Base-by-base conservation (phyloP, 1,140 invertebrate genomes). In the Fopius arisanus region DNA sequence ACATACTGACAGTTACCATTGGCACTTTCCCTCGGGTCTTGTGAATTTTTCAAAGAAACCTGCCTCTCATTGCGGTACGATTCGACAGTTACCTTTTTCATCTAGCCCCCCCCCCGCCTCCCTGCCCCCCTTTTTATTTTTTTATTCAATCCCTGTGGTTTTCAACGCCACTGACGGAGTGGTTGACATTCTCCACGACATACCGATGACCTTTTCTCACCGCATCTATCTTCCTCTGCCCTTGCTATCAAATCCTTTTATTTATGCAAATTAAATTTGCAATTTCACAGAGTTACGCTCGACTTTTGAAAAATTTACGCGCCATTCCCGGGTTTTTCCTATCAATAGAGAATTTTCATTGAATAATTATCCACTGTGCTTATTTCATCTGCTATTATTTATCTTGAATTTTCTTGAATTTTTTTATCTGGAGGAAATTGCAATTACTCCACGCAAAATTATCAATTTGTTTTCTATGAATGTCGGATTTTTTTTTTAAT, bases 11-110 rank as follows among this genome's bases (percentile, higher is more conserved):
- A 65, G 62, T 33, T 31, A 59, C 26, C 62, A 65, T 65, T 65
- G 62, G 62, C 62, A 65, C 62, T 65, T 65, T 65, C 62, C 62
- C 62, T 65, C 62, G 29, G 29, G 54, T 65, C 62, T 59, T 21
- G 26, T 59, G 26, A 26, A 59, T 59, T 59, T 59, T 59, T 59
- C 54, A 59, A 28, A 59, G 54, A 59, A 59, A 59, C 5, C 19
- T 26, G 54, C 54, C 54, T 59, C 19, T 59, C 54, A 59, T 59
- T 59, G 54, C 54, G 7, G 54, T 59, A 59, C 19, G 54, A 6
- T 10, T 59, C 54, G 54, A 59, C 54, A 59, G 54, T 19, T 59
- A 26, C 54, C 7, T 59, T 59, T 59, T 59, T 59, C n/a, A n/a
- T n/a, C n/a, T n/a, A n/a, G n/a, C n/a, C n/a, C n/a, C n/a, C n/a